These are phyloP conservation scores for Caenorhabditis wallacei DNA, from an alignment of 2,888 invertebrate species.

Conservation along the genomic window DNA sequence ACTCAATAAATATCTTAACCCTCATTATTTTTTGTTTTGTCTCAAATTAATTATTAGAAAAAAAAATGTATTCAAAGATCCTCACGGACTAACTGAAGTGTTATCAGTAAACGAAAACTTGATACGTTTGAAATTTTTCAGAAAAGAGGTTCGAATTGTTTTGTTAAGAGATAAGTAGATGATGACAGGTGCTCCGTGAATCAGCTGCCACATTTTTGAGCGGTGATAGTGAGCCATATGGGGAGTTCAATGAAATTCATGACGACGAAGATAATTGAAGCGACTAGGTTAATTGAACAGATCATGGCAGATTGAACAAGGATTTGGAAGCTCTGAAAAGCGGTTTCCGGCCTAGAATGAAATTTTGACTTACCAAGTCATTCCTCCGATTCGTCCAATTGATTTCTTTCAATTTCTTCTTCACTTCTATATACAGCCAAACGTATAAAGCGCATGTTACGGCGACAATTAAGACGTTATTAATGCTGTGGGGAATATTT, in stretches of 20 bases:
- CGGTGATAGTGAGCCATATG: slow-evolving; percentile 7
- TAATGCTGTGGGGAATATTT: slow-evolving; percentile 36
- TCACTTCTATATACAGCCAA: slow-evolving; percentile 11
- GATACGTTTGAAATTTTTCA: too few species aligned
- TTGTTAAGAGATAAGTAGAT: neutral
- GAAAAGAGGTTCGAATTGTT: too few species aligned
- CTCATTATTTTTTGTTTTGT: too few species aligned
- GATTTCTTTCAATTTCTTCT: slow-evolving; percentile 28
- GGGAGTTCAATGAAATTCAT: slow-evolving; percentile 37
- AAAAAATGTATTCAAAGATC: too few species aligned
- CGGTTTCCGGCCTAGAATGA: neutral
- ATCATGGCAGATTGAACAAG: slow-evolving; percentile 39
- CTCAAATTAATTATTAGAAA: too few species aligned
- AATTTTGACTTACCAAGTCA: slow-evolving; percentile 10
- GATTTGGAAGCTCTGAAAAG: slow-evolving; percentile 42
- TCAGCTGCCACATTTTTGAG: slow-evolving; percentile 46
- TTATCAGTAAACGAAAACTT: too few species aligned
- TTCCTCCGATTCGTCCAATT: slow-evolving; percentile 21
- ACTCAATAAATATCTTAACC: too few species aligned
- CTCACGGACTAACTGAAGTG: too few species aligned
- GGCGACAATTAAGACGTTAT: slow-evolving; percentile 35
- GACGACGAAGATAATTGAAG: slow-evolving; percentile 28
- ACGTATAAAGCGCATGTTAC: slow-evolving; percentile 32
- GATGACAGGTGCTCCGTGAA: slow-evolving; percentile 28
- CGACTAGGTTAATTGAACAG: slow-evolving; percentile 33